A percentile compares a stretch with the other conserved stretches of the same genome.
Conservation (phyloP, 2,113 vertebrate species). For the Gymnocephalus cernua region DNA sequence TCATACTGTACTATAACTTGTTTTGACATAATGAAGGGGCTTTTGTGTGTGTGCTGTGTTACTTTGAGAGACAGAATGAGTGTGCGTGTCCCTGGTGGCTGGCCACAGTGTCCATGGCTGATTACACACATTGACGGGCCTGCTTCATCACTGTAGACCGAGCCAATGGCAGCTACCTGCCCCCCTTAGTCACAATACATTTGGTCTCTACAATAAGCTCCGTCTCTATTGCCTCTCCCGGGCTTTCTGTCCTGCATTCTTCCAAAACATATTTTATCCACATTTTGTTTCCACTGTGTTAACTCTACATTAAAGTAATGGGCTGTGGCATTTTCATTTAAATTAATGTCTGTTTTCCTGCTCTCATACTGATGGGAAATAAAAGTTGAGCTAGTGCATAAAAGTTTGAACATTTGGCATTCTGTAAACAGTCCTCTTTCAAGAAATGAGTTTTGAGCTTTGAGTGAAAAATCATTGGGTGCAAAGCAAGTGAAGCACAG, state of each 20-base stretch:
- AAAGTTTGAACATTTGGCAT: conserved; percentile 56
- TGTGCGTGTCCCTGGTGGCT: conserved; percentile 42
- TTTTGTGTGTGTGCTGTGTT: conserved; percentile 9
- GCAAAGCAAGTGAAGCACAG: conserved; percentile 51
- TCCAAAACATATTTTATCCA: conserved; percentile 2
- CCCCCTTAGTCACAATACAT: conserved; percentile 15
- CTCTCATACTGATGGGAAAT: conserved; percentile 30
- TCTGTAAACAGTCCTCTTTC: conserved; percentile 9
- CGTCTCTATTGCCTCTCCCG: neutral
- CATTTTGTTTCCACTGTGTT: conserved; percentile 26
- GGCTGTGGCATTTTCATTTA: conserved; percentile 50
- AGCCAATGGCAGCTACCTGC: conserved; percentile 31
- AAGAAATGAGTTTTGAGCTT: no score
- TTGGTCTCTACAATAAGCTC: neutral
- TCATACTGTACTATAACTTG: no score
- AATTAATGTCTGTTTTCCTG: conserved; percentile 57
- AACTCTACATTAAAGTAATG: conserved; percentile 59
- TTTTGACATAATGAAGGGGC: neutral
- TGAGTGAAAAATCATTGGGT: conserved; percentile 1
- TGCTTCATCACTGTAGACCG: conserved; percentile 50
- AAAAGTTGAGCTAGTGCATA: conserved; percentile 44
- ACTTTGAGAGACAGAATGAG: conserved; percentile 20
- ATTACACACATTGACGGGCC: conserved; percentile 67
- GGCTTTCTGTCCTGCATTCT: conserved; percentile 4
- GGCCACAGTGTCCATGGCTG: conserved; percentile 54